Conservation (phyloP, 2,797 vertebrate genomes). For the Fistularia tabacaria region DNA sequence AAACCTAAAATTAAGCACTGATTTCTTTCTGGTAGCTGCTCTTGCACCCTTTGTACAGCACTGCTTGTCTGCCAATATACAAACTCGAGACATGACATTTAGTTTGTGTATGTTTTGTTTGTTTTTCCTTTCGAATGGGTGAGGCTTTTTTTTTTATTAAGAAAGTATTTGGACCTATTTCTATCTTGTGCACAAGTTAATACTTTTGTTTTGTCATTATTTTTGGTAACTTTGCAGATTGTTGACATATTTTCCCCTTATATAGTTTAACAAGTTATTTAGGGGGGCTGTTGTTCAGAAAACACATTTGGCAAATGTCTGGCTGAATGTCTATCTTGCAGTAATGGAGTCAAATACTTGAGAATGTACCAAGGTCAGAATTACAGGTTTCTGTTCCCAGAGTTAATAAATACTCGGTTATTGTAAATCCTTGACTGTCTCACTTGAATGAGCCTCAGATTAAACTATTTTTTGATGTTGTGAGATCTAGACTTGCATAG, state of each 20-base stretch:
- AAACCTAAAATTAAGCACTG: constrained; percentile 17
- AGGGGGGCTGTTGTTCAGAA: no score
- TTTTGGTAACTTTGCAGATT: neutral
- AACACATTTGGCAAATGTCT: no score
- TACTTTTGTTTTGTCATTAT: neutral
- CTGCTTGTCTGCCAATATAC: constrained; percentile 9
- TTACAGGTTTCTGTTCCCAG: constrained; percentile 1
- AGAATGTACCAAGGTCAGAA: constrained; percentile 26
- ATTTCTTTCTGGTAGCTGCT: constrained; percentile 12
- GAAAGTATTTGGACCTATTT: constrained; percentile 23
- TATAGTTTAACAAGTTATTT: constrained; percentile 1
- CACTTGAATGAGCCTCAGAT: constrained; percentile 38
- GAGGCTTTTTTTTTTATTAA: constrained; percentile 1
- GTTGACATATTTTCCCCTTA: neutral
- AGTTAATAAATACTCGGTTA: constrained; percentile 6
- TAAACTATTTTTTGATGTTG: constrained; percentile 45
- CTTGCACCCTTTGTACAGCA: constrained; percentile 16
- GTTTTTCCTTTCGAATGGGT: constrained; percentile 3
- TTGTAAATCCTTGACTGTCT: constrained; percentile 10
- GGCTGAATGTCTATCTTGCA: constrained; percentile 19
- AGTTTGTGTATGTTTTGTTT: constrained; percentile 8
- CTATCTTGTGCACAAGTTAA: constrained; percentile 7
- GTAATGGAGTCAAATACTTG: constrained; percentile 15
- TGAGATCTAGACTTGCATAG: constrained; percentile 30
- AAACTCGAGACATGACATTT: constrained; percentile 4